Percentiles rank a stretch among this genome's conserved stretches.
Evolutionary conservation across 2,113 vertebrate genomes (phyloP).

Genomic region (Pteruthius melanotis): DNA sequence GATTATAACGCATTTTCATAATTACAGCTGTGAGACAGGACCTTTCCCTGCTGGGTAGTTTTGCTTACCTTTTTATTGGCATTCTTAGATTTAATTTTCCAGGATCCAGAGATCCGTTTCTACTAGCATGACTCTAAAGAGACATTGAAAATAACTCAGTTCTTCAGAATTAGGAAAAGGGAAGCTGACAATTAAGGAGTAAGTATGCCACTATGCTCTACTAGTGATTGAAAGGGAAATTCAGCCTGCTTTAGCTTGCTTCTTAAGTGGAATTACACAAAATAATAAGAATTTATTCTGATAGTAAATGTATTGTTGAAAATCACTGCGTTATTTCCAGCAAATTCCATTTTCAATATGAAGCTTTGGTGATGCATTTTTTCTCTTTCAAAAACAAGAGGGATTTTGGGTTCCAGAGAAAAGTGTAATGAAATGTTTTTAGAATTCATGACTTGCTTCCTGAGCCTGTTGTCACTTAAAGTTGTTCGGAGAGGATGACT

Average conservation of each 20-base stretch:
- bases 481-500: not conserved
- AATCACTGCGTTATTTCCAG: not conserved
- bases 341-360: not conserved
- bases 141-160: constrained; percentile 50
- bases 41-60: constrained; percentile 31
- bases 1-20: constrained; percentile 4
- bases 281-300: not conserved
- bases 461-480: not conserved
- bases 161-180: not conserved
- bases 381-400: not conserved
- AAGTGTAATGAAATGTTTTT: not conserved
- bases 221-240: not conserved
- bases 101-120: constrained; percentile 27
- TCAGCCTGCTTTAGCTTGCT: not conserved
- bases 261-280: not conserved
- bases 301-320: not conserved
- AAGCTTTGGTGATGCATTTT: not conserved
- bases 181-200: constrained; percentile 7
- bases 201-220: not conserved
- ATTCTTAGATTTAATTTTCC: constrained; percentile 54
- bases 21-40: not conserved
- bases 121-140: constrained; percentile 24
- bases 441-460: not conserved
- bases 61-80: constrained; percentile 45
- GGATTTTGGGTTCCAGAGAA: not conserved